Evolutionary conservation across 2,113 vertebrate species (phyloP), one percentile per base, ranked within the genome.

Genomic region (Amphilophus citrinellus): DNA sequence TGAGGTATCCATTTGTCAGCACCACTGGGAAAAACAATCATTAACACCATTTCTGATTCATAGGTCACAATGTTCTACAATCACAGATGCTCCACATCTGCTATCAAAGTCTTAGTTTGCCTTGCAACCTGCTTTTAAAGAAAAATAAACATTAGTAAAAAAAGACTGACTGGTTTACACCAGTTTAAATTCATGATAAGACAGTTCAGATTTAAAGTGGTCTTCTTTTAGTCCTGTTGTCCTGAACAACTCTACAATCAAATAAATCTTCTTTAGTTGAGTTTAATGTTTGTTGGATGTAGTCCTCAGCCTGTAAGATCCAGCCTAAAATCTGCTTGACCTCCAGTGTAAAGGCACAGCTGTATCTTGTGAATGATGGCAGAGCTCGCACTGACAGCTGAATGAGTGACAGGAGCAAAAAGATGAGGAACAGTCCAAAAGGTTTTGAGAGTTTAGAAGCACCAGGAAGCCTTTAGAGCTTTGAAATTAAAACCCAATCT

Each of bases 1-100:
- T 84, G 90, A 92, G 80, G 79, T 79, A 82, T 87, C 83, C 79
- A 77, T 89, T 89, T 77, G 75, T 89, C 85, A 88, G 77, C 73
- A 73, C 35, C 62, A 76, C 66, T 62, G 35, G 63, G 71, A 65
- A 91, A 76, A 71, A 80, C 65, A 76, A 32, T 82, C 85, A 85
- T 88, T 77, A 79, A 85, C 77, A 89, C 76, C 14, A 65, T 77
- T 77, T 88, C 65, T 84, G 84, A 85, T 50, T 88, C 87, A 85
- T 71, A 80, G 76, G 79, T 88, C 83, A 84, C 32, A 20, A 61
- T 47, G 56, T 77, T 85, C 39, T 10, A 60, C 2, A 44, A 32
- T 22, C 22, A 35, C 71, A 59, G 53, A 58, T 56, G 27, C 44
- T 58, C 53, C 44, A 79, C 47, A 80, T 68, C 27, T 30, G 53